Base-by-base conservation (phyloP, 2,113 vertebrate species). In the Mesoclemmys tuberculata region DNA sequence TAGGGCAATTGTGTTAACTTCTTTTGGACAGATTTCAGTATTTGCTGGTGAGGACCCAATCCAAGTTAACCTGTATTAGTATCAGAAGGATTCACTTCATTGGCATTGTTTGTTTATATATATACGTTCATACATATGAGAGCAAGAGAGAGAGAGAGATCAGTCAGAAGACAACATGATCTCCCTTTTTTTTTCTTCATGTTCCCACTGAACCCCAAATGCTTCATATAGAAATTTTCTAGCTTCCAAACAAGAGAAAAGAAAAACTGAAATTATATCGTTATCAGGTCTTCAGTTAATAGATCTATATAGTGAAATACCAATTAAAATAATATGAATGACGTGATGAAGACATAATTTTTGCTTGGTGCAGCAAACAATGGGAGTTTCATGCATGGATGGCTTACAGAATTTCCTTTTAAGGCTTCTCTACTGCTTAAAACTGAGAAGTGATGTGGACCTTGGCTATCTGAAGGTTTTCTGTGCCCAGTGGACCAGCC, bases 111-210 rank as follows among this genome's bases (percentile, higher is more conserved):
- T 22, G 84, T 94, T 80, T 90, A 88, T 85, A 83, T 35, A 84
- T 88, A 74, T 80, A 93, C 93, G 92, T 94, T 89, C 35, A 96
- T 93, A 92, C 1, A 3, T 27, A 64, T 94, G 91, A 91, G 90
- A 90, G 90, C 87, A 94, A 92, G 89, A 96, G 82, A 92, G 94
- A n/a, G n/a, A 29, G 13, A 90, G 94, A 94, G 13, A 93, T 97
- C 93, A 97, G 95, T 95, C 94, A 96, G 95, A 94, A 95, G 89
- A 78, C 21, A 8, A 24, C n/a, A n/a, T 26, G 27, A 44, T 91
- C 85, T 92, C 94, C 95, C 97, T 94, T 93, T 96, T 83, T 97
- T 95, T 93, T 90, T 93, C 92, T 89, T 88, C 94, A 92, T 92
- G 93, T 93, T 96, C 90, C 90, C 90, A 51, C 55, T 86, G 87